These are phyloP conservation scores for Trachelus troglodyta DNA, from an alignment of 2,888 invertebrate genomes.

Conservation along the genomic window DNA sequence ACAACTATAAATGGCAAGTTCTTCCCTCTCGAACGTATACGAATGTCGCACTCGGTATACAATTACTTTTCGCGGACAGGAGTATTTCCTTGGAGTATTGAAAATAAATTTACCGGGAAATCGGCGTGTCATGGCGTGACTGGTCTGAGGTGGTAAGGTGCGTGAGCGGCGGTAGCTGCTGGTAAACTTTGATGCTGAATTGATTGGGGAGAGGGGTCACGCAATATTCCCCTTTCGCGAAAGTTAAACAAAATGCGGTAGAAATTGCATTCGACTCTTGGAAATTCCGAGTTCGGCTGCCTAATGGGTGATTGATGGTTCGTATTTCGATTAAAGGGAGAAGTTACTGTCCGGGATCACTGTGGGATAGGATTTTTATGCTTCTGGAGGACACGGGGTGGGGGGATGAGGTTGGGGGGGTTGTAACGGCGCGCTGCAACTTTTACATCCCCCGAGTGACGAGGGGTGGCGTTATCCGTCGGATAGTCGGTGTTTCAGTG, in stretches of 20 bases:
- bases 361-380: neutral
- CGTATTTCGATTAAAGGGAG: neutral
- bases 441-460: neutral
- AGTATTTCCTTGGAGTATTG: constrained; percentile 30
- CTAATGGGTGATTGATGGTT: constrained; percentile 23
- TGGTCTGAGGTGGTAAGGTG: constrained; percentile 22
- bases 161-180: constrained; percentile 15
- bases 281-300: constrained; percentile 14
- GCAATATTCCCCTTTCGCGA: constrained; percentile 18
- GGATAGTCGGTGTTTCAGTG: neutral
- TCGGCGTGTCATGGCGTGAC: constrained; percentile 56
- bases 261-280: constrained; percentile 25
- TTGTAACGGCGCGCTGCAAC: neutral
- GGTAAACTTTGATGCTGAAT: constrained; percentile 57
- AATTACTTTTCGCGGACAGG: neutral
- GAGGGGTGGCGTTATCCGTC: neutral
- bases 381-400: neutral
- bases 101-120: constrained; percentile 55
- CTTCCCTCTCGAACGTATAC: neutral
- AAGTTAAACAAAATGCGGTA: constrained; percentile 20
- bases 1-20: neutral
- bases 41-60: neutral
- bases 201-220: constrained; percentile 46
- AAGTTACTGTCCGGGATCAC: constrained; percentile 17
- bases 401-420: neutral